Evolutionary conservation across 2,113 vertebrate genomes (phyloP).

Genomic region (Dasyprocta punctata): DNA sequence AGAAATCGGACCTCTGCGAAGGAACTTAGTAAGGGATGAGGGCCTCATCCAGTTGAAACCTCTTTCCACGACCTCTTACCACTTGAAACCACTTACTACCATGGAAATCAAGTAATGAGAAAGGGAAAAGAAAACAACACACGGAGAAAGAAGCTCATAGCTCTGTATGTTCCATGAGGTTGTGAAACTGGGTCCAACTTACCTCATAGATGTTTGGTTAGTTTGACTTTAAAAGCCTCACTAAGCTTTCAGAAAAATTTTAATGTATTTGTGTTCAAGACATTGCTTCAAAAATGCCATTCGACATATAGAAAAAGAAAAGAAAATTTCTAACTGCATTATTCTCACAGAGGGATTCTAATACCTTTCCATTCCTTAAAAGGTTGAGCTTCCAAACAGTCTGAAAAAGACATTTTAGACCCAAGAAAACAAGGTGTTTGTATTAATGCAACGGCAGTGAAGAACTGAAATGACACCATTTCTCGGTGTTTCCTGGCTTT

Average conservation of each 20-base stretch:
- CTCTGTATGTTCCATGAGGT: background rate
- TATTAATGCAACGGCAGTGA: background rate
- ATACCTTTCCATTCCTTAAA: background rate
- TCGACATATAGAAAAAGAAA: background rate
- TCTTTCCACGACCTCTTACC: background rate
- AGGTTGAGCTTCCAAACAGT: background rate
- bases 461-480: slow-evolving; percentile 61
- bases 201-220: background rate
- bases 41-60: background rate
- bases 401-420: background rate
- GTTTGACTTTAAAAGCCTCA: background rate
- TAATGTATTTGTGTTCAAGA: background rate
- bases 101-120: background rate
- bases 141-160: background rate
- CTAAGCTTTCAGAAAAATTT: background rate
- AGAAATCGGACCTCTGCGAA: background rate
- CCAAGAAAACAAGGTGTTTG: slow-evolving; percentile 16
- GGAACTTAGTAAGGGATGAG: background rate
- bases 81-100: background rate
- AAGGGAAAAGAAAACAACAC: background rate
- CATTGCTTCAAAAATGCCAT: background rate
- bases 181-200: background rate
- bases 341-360: background rate
- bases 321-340: background rate
- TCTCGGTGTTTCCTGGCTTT: slow-evolving; percentile 69